A percentile compares a stretch with the other conserved stretches of the same genome.
Evolutionary conservation across 2,888 invertebrate genomes (phyloP).

Genomic region (Chalcosyrphus nemorum): DNA sequence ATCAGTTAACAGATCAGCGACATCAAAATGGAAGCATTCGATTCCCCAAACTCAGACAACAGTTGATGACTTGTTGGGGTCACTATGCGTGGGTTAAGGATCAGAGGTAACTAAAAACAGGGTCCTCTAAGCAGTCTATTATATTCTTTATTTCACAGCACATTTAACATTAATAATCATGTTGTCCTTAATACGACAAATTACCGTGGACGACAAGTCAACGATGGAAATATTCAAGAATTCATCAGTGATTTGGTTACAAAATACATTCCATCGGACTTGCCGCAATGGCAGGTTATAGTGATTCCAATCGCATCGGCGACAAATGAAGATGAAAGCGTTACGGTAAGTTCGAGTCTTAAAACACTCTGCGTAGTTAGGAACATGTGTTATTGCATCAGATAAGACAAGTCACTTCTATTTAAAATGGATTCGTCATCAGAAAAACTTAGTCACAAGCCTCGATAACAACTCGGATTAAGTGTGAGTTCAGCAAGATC

Average conservation of each 20-base stretch:
- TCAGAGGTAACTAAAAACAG: conserved; percentile 81
- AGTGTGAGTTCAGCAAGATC: no score
- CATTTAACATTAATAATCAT: conserved; percentile 86
- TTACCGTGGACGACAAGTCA: conserved; percentile 87
- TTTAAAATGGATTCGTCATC: no score
- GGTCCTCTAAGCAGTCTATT: neutral
- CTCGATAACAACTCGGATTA: no score
- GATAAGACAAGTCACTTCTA: no score
- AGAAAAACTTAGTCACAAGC: no score
- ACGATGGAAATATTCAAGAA: conserved; percentile 89
- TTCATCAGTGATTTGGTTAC: conserved; percentile 90
- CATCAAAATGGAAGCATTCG: conserved; percentile 84
- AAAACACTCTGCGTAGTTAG: no score
- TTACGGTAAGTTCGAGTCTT: conserved; percentile 64
- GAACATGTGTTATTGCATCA: no score
- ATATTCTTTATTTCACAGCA: conserved; percentile 72
- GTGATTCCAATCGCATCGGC: conserved; percentile 84
- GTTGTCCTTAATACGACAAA: conserved; percentile 85
- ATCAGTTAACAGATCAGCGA: conserved; percentile 83
- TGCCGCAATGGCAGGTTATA: conserved; percentile 92
- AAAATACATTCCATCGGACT: conserved; percentile 88
- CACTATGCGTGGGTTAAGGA: conserved; percentile 87
- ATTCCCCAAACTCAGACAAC: conserved; percentile 87
- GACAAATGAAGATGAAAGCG: conserved; percentile 37
- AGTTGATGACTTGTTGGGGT: conserved; percentile 88